phyloP scores from a whole-genome alignment of 2,797 vertebrate genomes.

The Gymnocypris eckloni region DNA sequence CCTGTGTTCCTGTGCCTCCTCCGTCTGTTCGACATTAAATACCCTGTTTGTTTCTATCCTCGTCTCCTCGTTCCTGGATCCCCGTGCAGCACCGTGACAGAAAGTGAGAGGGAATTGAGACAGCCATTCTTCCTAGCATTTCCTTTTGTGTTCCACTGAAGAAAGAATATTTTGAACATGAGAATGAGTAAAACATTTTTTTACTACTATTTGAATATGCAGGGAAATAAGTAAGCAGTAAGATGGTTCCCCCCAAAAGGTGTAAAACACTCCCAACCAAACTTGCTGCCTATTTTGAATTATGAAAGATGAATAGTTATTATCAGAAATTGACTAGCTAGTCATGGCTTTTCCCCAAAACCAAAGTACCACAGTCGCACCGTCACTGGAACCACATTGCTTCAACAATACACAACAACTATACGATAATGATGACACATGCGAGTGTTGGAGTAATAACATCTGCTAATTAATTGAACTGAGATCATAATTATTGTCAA shows the following conservation, averaged over 20 bases:
- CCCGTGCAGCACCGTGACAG: too few relatives aligned
- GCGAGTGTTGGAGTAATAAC: background rate
- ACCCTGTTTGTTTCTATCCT: too few relatives aligned
- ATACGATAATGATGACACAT: background rate
- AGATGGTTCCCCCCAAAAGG: background rate
- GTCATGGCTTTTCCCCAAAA: background rate
- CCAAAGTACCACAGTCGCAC: background rate
- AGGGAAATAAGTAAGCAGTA: background rate
- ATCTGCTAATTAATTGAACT: background rate
- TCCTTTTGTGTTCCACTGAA: conserved; percentile 4
- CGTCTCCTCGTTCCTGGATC: too few relatives aligned
- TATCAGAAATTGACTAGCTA: background rate
- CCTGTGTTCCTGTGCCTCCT: too few relatives aligned
- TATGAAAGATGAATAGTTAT: background rate
- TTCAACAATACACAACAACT: background rate
- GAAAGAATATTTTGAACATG: background rate
- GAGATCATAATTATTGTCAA: background rate
- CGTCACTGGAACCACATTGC: background rate
- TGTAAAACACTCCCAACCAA: background rate
- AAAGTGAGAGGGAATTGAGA: conserved; percentile 7
- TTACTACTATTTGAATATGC: background rate
- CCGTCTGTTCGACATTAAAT: too few relatives aligned
- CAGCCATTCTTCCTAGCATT: background rate
- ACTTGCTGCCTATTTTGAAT: background rate
- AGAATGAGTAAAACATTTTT: background rate